Conservation (phyloP, 2,113 vertebrate species). For the Sphaerodactylus townsendi region DNA sequence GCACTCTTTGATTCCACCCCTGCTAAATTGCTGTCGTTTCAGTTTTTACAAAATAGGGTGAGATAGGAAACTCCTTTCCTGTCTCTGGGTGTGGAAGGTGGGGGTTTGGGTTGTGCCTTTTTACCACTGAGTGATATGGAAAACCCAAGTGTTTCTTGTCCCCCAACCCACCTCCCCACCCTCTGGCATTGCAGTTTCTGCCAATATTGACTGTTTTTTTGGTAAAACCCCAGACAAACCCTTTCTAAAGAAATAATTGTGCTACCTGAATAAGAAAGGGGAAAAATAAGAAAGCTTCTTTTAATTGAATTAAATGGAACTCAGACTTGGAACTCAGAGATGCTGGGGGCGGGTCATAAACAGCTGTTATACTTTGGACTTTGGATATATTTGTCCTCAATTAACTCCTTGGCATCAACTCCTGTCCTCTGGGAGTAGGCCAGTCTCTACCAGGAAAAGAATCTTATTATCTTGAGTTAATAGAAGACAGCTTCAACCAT, state of each 20-base stretch:
- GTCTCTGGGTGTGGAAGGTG: background rate
- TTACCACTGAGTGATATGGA: too few species aligned
- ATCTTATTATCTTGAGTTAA: background rate
- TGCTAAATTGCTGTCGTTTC: too few species aligned
- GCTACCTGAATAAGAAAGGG: background rate
- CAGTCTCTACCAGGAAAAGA: background rate
- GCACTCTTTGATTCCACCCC: background rate
- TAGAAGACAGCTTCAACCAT: background rate
- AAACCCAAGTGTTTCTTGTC: too few species aligned
- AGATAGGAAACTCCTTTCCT: background rate
- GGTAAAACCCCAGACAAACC: background rate
- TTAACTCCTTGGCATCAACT: conserved; percentile 6
- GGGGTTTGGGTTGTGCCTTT: background rate
- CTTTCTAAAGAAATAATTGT: background rate
- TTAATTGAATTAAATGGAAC: conserved; percentile 9
- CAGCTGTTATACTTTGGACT: conserved; percentile 2
- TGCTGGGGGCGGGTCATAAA: background rate
- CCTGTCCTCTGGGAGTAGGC: background rate
- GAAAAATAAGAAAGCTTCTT: background rate
- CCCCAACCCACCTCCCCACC: background rate
- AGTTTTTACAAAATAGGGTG: background rate
- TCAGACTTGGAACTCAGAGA: background rate
- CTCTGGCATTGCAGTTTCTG: background rate
- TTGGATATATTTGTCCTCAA: background rate
- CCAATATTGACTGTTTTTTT: background rate